Evolutionary conservation across 2,888 invertebrate genomes (phyloP).

Genomic region (Anaspis maculata): DNA sequence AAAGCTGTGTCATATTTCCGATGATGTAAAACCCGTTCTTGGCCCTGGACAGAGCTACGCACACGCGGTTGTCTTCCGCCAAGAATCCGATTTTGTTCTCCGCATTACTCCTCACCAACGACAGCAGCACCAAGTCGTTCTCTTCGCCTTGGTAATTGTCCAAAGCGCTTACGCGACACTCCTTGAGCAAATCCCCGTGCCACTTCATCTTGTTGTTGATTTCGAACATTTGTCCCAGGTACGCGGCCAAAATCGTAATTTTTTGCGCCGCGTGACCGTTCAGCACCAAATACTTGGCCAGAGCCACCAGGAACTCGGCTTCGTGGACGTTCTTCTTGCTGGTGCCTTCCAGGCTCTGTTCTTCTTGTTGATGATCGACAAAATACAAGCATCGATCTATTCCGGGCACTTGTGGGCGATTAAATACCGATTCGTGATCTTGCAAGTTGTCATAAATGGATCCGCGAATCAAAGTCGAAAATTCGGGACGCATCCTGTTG

Average conservation of each 20-base stretch:
- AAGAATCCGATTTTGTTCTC: constrained; percentile 64
- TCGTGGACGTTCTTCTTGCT: constrained; percentile 58
- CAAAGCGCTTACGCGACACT: constrained; percentile 56
- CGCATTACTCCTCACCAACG: constrained; percentile 67
- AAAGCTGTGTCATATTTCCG: constrained; percentile 59
- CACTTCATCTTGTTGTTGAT: constrained; percentile 44
- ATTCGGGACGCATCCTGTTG: constrained; percentile 66
- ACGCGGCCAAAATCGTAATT: constrained; percentile 67
- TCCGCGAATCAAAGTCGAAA: constrained; percentile 53
- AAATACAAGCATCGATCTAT: constrained; percentile 60
- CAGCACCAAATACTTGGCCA: constrained; percentile 54
- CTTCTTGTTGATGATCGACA: constrained; percentile 51
- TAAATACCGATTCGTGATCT: constrained; percentile 50
- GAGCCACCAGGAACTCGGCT: constrained; percentile 52
- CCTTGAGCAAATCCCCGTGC: constrained; percentile 32
- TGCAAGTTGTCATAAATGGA: constrained; percentile 56
- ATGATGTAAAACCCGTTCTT: constrained; percentile 62
- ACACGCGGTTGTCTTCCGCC: constrained; percentile 59
- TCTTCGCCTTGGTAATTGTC: constrained; percentile 81
- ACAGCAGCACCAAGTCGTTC: constrained; percentile 68
- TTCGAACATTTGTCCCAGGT: constrained; percentile 59
- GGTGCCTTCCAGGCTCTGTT: constrained; percentile 47
- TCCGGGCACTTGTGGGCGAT: constrained; percentile 52
- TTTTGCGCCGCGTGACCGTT: constrained; percentile 53
- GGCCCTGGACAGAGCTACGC: constrained; percentile 71